A percentile compares a stretch with the other conserved stretches of the same genome.
phyloP scores from a whole-genome alignment of 1,140 invertebrate species.

The Gonatopus flavifemur region DNA sequence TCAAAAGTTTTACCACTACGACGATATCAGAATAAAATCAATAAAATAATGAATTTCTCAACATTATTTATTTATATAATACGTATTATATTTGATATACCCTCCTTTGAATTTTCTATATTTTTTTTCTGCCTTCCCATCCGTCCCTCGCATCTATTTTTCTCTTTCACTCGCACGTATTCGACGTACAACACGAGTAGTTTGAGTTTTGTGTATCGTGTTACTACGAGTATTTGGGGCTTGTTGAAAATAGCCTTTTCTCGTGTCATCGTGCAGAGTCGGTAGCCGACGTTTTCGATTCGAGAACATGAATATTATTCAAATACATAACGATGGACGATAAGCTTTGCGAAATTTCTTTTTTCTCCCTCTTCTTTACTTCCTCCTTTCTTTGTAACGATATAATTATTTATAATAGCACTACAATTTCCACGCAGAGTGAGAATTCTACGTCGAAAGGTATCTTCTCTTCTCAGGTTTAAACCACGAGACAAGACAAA shows the following conservation, averaged over 20 bases:
- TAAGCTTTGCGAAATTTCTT: too few species aligned
- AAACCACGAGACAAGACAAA: neutral
- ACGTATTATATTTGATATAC: too few species aligned
- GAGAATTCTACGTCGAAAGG: too few species aligned
- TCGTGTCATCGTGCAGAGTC: slow-evolving; percentile 9
- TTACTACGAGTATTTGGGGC: slow-evolving; percentile 33
- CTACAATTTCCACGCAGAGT: neutral
- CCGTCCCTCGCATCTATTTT: neutral
- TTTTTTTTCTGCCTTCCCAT: neutral
- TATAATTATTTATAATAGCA: neutral
- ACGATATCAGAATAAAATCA: too few species aligned
- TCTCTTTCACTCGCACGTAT: neutral
- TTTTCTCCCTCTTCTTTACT: slow-evolving; percentile 1
- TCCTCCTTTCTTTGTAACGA: neutral
- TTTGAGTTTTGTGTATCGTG: slow-evolving; percentile 25
- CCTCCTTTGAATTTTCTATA: too few species aligned
- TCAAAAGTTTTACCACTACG: too few species aligned
- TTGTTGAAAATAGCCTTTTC: slow-evolving; percentile 38
- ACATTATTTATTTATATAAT: too few species aligned
- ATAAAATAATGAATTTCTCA: too few species aligned
- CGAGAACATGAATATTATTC: too few species aligned
- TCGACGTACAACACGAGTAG: neutral
- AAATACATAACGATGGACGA: too few species aligned
- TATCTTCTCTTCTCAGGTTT: neutral
- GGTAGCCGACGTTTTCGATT: too few species aligned